Base-by-base conservation (phyloP, 2,888 invertebrate genomes). In the Caenorhabditis macrosperma region DNA sequence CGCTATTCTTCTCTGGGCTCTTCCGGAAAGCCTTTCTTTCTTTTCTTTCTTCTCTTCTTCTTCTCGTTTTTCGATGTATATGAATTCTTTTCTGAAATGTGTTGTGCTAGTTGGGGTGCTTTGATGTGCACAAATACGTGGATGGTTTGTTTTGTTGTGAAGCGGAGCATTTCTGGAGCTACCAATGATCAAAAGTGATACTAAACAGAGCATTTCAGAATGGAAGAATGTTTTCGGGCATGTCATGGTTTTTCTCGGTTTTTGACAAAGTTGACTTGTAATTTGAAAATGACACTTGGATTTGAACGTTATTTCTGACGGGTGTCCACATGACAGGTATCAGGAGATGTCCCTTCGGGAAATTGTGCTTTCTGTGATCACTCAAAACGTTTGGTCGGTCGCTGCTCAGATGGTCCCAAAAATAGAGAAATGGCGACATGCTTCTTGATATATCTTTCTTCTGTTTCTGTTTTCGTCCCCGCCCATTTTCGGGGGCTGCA, bases 381-480 rank as follows among this genome's bases (percentile, higher is more conserved):
- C 46, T 22, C 20, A 7, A 10, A 46, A 17, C 3, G 2, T 22
- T 20, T 46, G 20, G 24, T 38, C 28, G 59, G 44, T 44, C 59
- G 17, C 22, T 35, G 41, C 24, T 24, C 17, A 33, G 33, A 20
- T 20, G 20, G 41, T 24, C 50, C 64, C 59, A 64, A 59, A 74
- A 74, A 74, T 74, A 74, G 74, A 26, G 26, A 50, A 64, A 66
- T 55, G 46, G 61, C 61, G 41, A 48, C 52, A 61, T 72, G 35
- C 35, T 44, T 74, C 50, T 64, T 74, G 74, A 44, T 74, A 74
- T 64, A 74, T 74, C 64, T 50, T 59, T 57, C 74, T 74, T 64
- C n/a, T n/a, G n/a, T n/a, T 74, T 64, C 74, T 74, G 64, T 64
- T 74, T 64, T 74, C 50, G 55, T 63, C 69, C 44, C 64, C 69